Percentiles rank a stretch among this genome's conserved stretches.
These are phyloP conservation scores for Agelastica alni DNA, from an alignment of 2,888 invertebrate genomes.

Conservation along the genomic window DNA sequence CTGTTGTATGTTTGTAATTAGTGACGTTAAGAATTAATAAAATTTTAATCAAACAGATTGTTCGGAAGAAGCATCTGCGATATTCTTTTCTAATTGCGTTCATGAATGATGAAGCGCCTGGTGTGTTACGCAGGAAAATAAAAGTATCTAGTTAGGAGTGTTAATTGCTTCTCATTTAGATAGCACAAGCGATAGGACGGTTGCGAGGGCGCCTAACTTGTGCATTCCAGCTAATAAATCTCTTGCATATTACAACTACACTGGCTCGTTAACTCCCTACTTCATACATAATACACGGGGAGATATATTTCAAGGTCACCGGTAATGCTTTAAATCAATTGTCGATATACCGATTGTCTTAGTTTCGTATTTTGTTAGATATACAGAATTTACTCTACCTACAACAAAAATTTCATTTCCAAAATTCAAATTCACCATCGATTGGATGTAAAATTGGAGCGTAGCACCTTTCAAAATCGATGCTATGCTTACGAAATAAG, in stretches of 20 bases:
- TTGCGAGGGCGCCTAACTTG: constrained; percentile 46
- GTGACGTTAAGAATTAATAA: too few species aligned
- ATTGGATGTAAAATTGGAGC: too few species aligned
- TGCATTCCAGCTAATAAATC: constrained; percentile 47
- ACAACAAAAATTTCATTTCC: too few species aligned
- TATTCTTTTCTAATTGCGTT: constrained; percentile 22
- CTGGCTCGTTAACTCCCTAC: constrained; percentile 35
- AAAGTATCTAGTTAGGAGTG: constrained; percentile 45
- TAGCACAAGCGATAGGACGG: constrained; percentile 43
- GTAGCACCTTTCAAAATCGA: too few species aligned
- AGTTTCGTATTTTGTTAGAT: constrained; percentile 20
- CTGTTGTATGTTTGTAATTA: too few species aligned
- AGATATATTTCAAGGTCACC: constrained; percentile 33
- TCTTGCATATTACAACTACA: constrained; percentile 41
- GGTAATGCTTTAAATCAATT: constrained; percentile 26
- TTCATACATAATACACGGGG: constrained; percentile 31
- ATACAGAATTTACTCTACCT: too few species aligned
- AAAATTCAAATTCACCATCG: too few species aligned
- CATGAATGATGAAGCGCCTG: constrained; percentile 30
- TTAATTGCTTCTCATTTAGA: constrained; percentile 53
- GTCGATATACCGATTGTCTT: constrained; percentile 14
- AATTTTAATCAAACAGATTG: not conserved
- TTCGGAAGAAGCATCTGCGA: not conserved
- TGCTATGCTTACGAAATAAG: too few species aligned
- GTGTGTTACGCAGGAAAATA: constrained; percentile 25